Evolutionary conservation across 2,888 invertebrate species (phyloP), one percentile per base, ranked within the genome.

Genomic region (Apoda limacodes): DNA sequence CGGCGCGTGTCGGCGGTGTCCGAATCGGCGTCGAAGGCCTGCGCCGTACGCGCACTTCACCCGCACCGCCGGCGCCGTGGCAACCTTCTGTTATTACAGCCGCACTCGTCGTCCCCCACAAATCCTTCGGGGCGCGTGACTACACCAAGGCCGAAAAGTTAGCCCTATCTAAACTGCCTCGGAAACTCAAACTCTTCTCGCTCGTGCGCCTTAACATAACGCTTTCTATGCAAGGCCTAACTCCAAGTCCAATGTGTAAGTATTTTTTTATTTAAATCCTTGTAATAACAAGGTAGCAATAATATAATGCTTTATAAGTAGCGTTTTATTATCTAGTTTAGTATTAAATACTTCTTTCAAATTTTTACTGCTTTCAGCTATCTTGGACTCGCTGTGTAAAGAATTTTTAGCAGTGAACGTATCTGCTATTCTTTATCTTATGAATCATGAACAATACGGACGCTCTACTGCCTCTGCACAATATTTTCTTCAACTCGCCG

Each of bases 371-470:
- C 59, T 76, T 78, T 70, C 86, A 94, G 94, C 92, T 47, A 94
- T 95, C 60, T 83, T 95, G 55, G 88, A 91, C 67, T 92, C 92
- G 36, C 82, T 94, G 46, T 94, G 94, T 82, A 89, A 92, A 70
- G 91, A 93, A 74, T 94, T 94, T 78, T 85, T 94, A 42, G 89
- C 89, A 49, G 88, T 88, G 52, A 94, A 95, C 81, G 93, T 94
- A 41, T 93, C 93, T 46, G 93, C 94, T 56, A 94, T 96, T 60
- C 83, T 96, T 50, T 95, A 95, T 76, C 87, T 96, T 82, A 95
- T 95, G 89, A 95, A 95, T 81, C 92, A 94, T 75, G 95, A 95
- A 83, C 90, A 90, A 72, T 95, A 94, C 60, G 95, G 95, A 25
- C 86, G 93, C 42, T 93, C 93, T 70, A 95, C 95, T 37, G 95